Evolutionary conservation across 1,140 invertebrate species (phyloP), one percentile per base, ranked within the genome.

Genomic region (Drosophila pruinosa): DNA sequence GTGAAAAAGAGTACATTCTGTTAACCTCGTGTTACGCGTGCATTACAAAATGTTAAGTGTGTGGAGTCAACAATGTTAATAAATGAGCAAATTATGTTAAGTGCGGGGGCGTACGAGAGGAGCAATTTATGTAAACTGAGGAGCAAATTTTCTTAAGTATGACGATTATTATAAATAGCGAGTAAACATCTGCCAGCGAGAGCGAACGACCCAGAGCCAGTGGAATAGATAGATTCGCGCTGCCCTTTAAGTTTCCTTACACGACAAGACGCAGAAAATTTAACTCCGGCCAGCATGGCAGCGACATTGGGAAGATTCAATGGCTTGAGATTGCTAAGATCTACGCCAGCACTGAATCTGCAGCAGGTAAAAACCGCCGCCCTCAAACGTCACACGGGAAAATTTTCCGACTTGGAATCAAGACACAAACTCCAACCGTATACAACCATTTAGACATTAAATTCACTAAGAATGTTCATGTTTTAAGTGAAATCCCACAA

Each of bases 301-400:
- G 95, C 95, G 90, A 93, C 94, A 91, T 93, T 96, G 91, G 94
- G 95, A 93, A 94, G 95, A 92, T 94, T 96, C 94, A 96, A 94
- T 93, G 95, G 95, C 93, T 94, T 95, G 91, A 93, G 94, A 91
- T 77, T 91, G 75, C 79, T 91, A 36, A 91, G 90, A 83, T 80
- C 90, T 26, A 75, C 64, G 61, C 77, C 88, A 58, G 73, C 88
- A 19, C 53, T 90, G 57, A 90, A 80, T 68, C 78, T 90, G 63
- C 89, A 90, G 77, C 89, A 90, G 89, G 89, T 90, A 90, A 89
- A 50, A 43, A 34, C 31, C 8, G 14, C 17, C 24, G 24, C n/a
- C 71, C 19, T 19, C 21, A 48, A 54, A 28, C 28, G 45, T 31
- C 68, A 41, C 21, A 21, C 15, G 28, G 5, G 12, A 65, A 78